Evolutionary conservation across 2,113 vertebrate species (phyloP), one percentile per base, ranked within the genome.

Genomic region (Hydropotes inermis): DNA sequence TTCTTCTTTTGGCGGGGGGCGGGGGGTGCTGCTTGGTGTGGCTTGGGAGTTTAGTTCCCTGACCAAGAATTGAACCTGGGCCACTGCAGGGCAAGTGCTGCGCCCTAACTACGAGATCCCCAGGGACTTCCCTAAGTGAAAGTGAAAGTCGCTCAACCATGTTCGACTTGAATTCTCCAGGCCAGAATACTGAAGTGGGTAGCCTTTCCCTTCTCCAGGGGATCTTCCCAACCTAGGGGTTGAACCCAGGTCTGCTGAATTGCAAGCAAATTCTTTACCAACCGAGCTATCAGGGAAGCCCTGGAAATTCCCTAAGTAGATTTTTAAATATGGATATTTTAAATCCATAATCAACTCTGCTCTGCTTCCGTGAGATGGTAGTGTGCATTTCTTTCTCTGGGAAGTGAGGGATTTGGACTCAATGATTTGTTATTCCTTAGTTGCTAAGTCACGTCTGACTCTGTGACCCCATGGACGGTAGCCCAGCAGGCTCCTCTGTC

Each of bases 131-230:
- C 78, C 16, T 19, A 6, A 70, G n/a, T 70, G 64, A 36, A 5
- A 17, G 15, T 19, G 33, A 36, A 70, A 70, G n/a, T 36, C 2
- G 0, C 19, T 70, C n/a, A 0, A 2, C 2, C 11, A 9, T 36
- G 67, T 36, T n/a, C 5, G 0, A 70, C 19, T 70, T 36, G 67
- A 36, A 70, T 70, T 36, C 9, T 36, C 19, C 67, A 70, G 64
- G 64, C 64, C n/a, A 36, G 64, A 70, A 70, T 70, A 36, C n/a
- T 70, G 67, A 1, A 36, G 67, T 36, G 67, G 67, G 67, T 23
- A 70, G 67, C 9, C 19, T 70, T 10, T 70, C 67, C 19, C 19
- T 70, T 36, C 19, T 36, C 19, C 67, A 36, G 67, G n/a, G 67
- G 67, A 70, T 70, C n/a, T 70, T 70, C n/a, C 64, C n/a, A 36